Evolutionary conservation across 2,113 vertebrate genomes (phyloP).

Genomic region (Microcebus ravelobensis): DNA sequence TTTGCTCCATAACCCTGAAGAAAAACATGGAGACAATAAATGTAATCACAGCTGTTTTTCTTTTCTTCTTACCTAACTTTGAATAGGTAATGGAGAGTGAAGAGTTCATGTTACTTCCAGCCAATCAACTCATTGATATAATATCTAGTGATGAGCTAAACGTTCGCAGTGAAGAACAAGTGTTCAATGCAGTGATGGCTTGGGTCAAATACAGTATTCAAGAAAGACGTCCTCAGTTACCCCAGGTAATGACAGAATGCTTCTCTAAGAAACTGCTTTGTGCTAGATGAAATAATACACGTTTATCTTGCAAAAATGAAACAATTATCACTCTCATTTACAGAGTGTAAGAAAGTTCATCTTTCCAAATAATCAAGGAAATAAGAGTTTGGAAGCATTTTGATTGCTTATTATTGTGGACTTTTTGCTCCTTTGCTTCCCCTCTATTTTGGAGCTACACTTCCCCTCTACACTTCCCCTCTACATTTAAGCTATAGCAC

Average conservation of each 20-base stretch:
- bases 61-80: slow-evolving; percentile 39
- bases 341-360: not conserved
- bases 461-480: not conserved
- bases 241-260: slow-evolving; percentile 89
- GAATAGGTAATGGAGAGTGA: slow-evolving; percentile 98
- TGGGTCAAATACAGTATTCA: slow-evolving; percentile 99
- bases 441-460: not conserved
- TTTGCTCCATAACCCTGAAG: slow-evolving; percentile 36
- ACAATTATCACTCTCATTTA: not conserved
- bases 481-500: not conserved
- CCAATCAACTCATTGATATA: slow-evolving; percentile 98
- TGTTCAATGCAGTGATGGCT: slow-evolving; percentile 98
- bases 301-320: not conserved
- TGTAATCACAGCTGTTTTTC: slow-evolving; percentile 15
- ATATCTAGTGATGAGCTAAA: slow-evolving; percentile 99
- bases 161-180: slow-evolving; percentile 98
- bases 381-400: not conserved
- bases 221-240: slow-evolving; percentile 95
- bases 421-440: not conserved
- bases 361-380: not conserved
- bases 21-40: not conserved
- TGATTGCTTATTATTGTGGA: not conserved
- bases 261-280: not conserved
- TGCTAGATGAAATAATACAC: not conserved
- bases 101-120: slow-evolving; percentile 98